Evolutionary conservation across 2,797 vertebrate genomes (phyloP), one percentile per base, ranked within the genome.

Genomic region (Diplodus sargus): DNA sequence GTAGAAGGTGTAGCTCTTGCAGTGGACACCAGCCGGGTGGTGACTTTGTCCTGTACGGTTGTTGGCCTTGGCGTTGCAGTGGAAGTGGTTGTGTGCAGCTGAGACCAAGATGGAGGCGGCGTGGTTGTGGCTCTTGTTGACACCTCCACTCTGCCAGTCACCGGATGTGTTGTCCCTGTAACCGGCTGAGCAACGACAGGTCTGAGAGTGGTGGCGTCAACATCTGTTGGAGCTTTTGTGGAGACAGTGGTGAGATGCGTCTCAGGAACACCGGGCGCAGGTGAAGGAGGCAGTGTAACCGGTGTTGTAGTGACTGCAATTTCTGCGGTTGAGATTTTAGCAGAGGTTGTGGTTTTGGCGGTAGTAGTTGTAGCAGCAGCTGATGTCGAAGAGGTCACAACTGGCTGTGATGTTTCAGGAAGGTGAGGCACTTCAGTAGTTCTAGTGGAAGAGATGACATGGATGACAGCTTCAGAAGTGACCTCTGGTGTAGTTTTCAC

Each of bases 11-110:
- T 34, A 43, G 65, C 76, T 84, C 56, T 81, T 17, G 84, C 30
- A 9, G 89, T 87, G 28, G 91, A 87, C 15, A 88, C 81, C 39
- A 86, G 51, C 23, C 65, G 84, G 10, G 92, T 92, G 57, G 93
- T 93, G 71, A 88, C 79, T 75, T 47, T 91, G 14, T 94, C 93
- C 15, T 54, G 54, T 28, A 81, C 13, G 9, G 79, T 83, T 0
- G 86, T 85, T 45, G 67, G 68, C 42, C 66, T 83, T 5, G 70
- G 64, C 62, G 81, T 25, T 54, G 71, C 18, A 2, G 78, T 76
- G 18, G 87, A 82, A 11, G 85, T 85, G 2, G 88, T 85, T 7
- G 87, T 87, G 62, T 76, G 60, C 9, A 65, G 8, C 0, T 64
- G 62, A 20, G 85, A 83, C 72, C 53, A 49, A 17, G 84, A 70